phyloP scores from a whole-genome alignment of 2,113 vertebrate genomes.

The Oncorhynchus clarkii region DNA sequence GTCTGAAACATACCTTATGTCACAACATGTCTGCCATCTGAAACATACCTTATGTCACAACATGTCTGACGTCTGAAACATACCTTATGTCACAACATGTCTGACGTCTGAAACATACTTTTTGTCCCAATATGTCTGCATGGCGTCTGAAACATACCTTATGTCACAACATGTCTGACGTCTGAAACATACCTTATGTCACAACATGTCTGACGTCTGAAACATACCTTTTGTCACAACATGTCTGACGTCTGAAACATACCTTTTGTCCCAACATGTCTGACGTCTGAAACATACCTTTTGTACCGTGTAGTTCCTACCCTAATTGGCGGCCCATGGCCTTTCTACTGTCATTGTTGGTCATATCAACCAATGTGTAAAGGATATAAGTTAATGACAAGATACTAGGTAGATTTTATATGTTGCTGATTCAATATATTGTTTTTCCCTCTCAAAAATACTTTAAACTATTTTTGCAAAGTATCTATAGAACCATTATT shows the following conservation, averaged over 20 bases:
- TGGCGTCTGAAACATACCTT: too few species aligned
- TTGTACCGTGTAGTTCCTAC: conserved; percentile 69
- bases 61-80: conserved; percentile 38
- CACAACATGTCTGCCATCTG: conserved; percentile 29
- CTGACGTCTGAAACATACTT: too few species aligned
- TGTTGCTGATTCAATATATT: background rate
- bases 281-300: background rate
- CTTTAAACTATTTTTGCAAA: background rate
- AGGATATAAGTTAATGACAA: conserved; percentile 50
- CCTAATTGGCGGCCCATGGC: conserved; percentile 65
- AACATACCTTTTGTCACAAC: conserved; percentile 64
- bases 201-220: conserved; percentile 35
- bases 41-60: conserved; percentile 67
- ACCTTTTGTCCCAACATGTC: conserved; percentile 21
- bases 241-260: conserved; percentile 42
- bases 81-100: conserved; percentile 23
- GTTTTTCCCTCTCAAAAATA: conserved; percentile 8
- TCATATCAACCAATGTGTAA: conserved; percentile 59
- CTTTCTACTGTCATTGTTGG: conserved; percentile 53
- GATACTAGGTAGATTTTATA: conserved; percentile 17
- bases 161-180: conserved; percentile 25
- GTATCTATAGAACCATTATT: background rate
- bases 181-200: too few species aligned
- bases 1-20: conserved; percentile 43
- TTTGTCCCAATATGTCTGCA: too few species aligned